Base-by-base conservation (phyloP, 2,113 vertebrate species). In the Erythrocercus mccallii region DNA sequence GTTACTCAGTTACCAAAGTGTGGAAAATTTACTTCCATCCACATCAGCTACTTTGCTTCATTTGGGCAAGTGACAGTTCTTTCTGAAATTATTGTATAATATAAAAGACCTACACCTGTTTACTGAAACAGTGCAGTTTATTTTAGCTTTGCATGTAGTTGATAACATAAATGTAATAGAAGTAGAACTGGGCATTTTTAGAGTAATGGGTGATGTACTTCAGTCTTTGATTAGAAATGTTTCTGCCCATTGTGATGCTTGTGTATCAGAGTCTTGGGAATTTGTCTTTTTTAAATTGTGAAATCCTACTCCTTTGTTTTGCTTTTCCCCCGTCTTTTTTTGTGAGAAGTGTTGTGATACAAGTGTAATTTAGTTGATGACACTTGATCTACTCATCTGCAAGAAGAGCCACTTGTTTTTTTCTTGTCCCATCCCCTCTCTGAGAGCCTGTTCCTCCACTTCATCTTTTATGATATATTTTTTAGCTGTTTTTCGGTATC, bases 151-250 rank as follows among this genome's bases (percentile, higher is more conserved):
- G 12, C 9, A 1, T 37, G 4, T 5, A 44, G 20, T 30, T 76
- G 15, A 7, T 31, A 40, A 31, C 47, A 15, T 35, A 28, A 73
- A 53, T 31, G 10, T 7, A 44, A 21, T 7, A 47, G n/a, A 42
- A 62, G 53, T 35, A 48, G 19, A 80, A 14, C 54, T 1, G 3
- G 20, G 15, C 11, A 13, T 83, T 79, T 81, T 66, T 62, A 33
- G 47, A 80, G 40, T 44, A 40, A 37, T 0, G 0, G 6, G 10
- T 64, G 21, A 15, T 6, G n/a, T 6, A 3, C 4, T 1, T 71
- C 7, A 31, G 24, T 69, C 40, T 80, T 71, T 21, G 44, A 8
- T 53, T 72, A 51, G 66, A 88, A 47, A 2, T 40, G 23, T 61
- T 72, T 47, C 57, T 83, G 35, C 21, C 16, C 2, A 1, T 42